Percentiles rank a stretch among this genome's conserved stretches.
Evolutionary conservation across 2,888 invertebrate genomes (phyloP).

Genomic region (Napeogenes inachia): DNA sequence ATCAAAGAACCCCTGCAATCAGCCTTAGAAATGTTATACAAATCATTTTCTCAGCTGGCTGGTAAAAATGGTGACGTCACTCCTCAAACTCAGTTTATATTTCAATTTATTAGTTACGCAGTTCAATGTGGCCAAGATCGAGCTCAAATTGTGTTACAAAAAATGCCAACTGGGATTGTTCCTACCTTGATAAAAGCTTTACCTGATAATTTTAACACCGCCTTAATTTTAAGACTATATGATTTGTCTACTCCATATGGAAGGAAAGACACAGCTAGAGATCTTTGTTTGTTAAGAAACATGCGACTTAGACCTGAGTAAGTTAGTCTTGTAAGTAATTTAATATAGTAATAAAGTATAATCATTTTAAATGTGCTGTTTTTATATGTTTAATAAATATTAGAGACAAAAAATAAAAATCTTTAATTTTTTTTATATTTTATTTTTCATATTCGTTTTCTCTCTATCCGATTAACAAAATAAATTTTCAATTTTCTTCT

Average conservation of each 20-base stretch:
- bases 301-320: constrained; percentile 81
- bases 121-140: constrained; percentile 87
- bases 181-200: constrained; percentile 88
- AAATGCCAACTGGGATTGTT: constrained; percentile 85
- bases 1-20: constrained; percentile 81
- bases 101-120: constrained; percentile 84
- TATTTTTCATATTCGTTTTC: constrained; percentile 22
- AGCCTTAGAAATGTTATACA: constrained; percentile 82
- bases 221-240: constrained; percentile 85
- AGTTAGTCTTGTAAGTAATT: constrained; percentile 11
- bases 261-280: constrained; percentile 90
- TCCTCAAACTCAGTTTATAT: constrained; percentile 89
- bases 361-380: too few species aligned
- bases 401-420: constrained; percentile 15
- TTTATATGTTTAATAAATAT: too few species aligned
- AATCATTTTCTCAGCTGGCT: constrained; percentile 83
- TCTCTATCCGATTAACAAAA: constrained; percentile 20
- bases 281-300: constrained; percentile 90
- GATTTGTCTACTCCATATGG: constrained; percentile 86
- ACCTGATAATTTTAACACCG: constrained; percentile 86
- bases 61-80: constrained; percentile 86
- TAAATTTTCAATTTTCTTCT: constrained; percentile 22
- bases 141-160: constrained; percentile 82
- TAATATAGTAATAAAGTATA: too few species aligned
- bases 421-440: constrained; percentile 17